Base-by-base conservation (phyloP, 2,797 vertebrate genomes). In the Leuciscus waleckii region DNA sequence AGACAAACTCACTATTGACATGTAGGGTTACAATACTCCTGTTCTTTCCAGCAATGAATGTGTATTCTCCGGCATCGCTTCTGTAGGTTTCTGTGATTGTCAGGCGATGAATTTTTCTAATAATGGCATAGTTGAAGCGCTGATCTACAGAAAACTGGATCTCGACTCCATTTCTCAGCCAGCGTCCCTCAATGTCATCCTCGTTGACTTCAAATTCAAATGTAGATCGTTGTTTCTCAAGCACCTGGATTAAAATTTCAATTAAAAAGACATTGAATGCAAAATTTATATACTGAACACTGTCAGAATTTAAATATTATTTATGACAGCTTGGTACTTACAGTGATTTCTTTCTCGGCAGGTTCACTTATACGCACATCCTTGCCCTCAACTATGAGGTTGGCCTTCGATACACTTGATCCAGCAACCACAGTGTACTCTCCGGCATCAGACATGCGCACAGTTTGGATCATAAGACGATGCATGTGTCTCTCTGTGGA, bases 391-490 rank as follows among this genome's bases (percentile, higher is more conserved):
- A 99, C 97, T 0, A 89, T 91, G 87, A 99, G 95, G 51, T 94
- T 95, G 81, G 97, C 98, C 49, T 95, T 97, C 43, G 98, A 99
- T 79, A 97, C 93, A 65, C 96, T 99, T 73, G 97, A 96, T 17
- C 98, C 98, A 14, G 98, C 98, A 70, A 99, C 98, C 81, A 98
- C 98, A 0, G 97, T 95, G 84, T 99, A 99, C 63, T 97, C 94
- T 5, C 98, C 98, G 1, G 97, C 96, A 67, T 99, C 98, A 4
- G 97, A 97, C 95, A 98, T 96, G 23, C 93, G 96, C 2, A 97
- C 95, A 0, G 96, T 96, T 84, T 97, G 95, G 92, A 99, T 96
- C 92, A 98, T 95, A 73, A 99, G 95, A 43, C 98, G 97, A 89
- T 99, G 98, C 35, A 97, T 91, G 0, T 95, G 98, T 92, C 96